A percentile compares a stretch with the other conserved stretches of the same genome.
Evolutionary conservation across 2,797 vertebrate genomes (phyloP).

Genomic region (Chromis chromis): DNA sequence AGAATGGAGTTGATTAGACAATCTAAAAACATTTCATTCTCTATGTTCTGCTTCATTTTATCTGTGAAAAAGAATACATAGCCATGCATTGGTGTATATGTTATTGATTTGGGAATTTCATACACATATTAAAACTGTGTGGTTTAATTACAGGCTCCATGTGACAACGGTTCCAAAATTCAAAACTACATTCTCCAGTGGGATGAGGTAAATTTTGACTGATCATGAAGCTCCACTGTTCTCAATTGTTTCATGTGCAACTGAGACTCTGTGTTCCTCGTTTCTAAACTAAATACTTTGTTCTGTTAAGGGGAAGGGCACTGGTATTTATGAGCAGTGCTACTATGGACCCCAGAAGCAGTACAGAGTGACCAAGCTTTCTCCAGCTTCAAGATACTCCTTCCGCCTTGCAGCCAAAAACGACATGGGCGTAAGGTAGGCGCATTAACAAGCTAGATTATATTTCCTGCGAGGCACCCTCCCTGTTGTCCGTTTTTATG

Average conservation of each 20-base stretch:
- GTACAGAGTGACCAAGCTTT: constrained; percentile 94
- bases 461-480: constrained; percentile 26
- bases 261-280: not conserved
- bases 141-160: constrained; percentile 86
- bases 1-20: not conserved
- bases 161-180: constrained; percentile 98
- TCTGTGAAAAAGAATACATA: not conserved
- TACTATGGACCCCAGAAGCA: constrained; percentile 94
- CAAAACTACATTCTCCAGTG: constrained; percentile 95
- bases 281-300: constrained; percentile 13
- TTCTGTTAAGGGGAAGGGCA: constrained; percentile 90
- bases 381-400: constrained; percentile 94
- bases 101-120: not conserved
- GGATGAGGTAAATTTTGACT: constrained; percentile 90
- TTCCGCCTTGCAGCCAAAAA: constrained; percentile 98
- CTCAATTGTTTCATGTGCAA: not conserved
- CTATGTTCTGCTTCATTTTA: not conserved
- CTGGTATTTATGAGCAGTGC: constrained; percentile 91
- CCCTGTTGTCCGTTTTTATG: constrained; percentile 58
- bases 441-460: not conserved
- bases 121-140: not conserved
- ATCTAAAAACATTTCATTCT: not conserved
- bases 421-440: constrained; percentile 94
- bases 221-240: not conserved
- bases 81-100: not conserved